Base-by-base conservation (phyloP, 2,113 vertebrate species). In the Sinocyclocheilus anophthalmus region DNA sequence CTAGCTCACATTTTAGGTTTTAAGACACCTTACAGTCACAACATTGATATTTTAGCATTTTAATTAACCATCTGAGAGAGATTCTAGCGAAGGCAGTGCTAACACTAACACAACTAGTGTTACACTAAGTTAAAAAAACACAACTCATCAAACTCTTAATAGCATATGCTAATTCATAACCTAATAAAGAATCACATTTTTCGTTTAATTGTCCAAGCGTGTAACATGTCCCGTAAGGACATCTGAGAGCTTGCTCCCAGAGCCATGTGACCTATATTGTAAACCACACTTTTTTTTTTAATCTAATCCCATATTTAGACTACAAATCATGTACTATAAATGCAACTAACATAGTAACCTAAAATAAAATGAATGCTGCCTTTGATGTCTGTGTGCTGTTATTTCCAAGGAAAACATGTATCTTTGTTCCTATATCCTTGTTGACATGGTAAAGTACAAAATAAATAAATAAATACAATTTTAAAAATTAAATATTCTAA, bases 291-390 rank as follows among this genome's bases (percentile, higher is more conserved):
- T 24, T 50, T 76, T 7, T 42, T 45, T n/a, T 3, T 12, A 12
- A 75, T 75, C 22, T 75, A 24, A n/a, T 48, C 39, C 72, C 72
- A 48, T 22, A 45, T 75, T 42, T 75, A 75, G 39, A 22, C 22
- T 22, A 75, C 72, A 75, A 48, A 75, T 48, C 42, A 76, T 48
- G n/a, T 42, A 76, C 20, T 1, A 4, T 76, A 42, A 48, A 50
- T 76, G n/a, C 73, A 76, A 48, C 42, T 45, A 50, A 24, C 42
- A 76, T 16, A 48, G 39, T 48, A 76, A 76, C 73, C 73, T 76
- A 76, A 48, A 16, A 48, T 39, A 9, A 2, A 39, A 22, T 39
- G 26, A 33, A 6, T 30, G 30, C 26, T 67, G 13, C 5, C 14
- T 69, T 69, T 69, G 65, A 67, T 67, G 5, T 67, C 26, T 67